Base-by-base conservation (phyloP, 2,888 invertebrate species). In the Corythucha ciliata region DNA sequence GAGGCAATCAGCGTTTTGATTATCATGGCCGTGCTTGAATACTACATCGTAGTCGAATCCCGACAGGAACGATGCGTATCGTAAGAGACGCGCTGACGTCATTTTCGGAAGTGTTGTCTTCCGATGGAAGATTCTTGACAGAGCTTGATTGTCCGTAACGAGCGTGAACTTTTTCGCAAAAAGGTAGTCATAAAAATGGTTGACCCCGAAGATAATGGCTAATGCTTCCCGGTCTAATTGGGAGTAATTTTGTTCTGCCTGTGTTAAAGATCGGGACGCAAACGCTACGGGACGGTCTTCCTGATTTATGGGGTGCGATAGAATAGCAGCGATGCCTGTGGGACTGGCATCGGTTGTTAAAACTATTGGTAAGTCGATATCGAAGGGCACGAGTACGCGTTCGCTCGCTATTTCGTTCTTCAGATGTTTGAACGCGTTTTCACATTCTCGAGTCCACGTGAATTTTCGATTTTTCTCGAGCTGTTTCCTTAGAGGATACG, bases 271-370 rank as follows among this genome's bases (percentile, higher is more conserved):
- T 3, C 27, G 4, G n/a, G 27, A 26, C 18, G 29, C 27, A 27
- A 29, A 44, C 5, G 44, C 44, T 5, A 44, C 14, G 5, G 44
- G 44, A 18, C 20, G 26, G 18, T 44, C 29, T 8, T 14, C 5
- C 4, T 6, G 18, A 8, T 44, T 22, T 3, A 44, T 21, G 12
- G 29, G 10, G 29, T 44, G 44, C 12, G 29, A 29, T 3, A 44
- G 4, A 7, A 44, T n/a, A 4, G 44, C 44, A 18, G 16, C 26
- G 4, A 44, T 16, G 2, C 57, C 57, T 22, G 18, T 14, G 10
- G 48, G 52, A 25, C 53, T 56, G 8, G 54, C 58, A 37, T 60
- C 58, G 21, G 51, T 37, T 4, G 58, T 52, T 14, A 61, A 29
- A 4, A 49, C 32, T n/a, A 59, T 16, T 34, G 59, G 59, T 52